These are phyloP conservation scores for Serripes groenlandicus DNA, from an alignment of 2,888 invertebrate genomes.

Conservation along the genomic window DNA sequence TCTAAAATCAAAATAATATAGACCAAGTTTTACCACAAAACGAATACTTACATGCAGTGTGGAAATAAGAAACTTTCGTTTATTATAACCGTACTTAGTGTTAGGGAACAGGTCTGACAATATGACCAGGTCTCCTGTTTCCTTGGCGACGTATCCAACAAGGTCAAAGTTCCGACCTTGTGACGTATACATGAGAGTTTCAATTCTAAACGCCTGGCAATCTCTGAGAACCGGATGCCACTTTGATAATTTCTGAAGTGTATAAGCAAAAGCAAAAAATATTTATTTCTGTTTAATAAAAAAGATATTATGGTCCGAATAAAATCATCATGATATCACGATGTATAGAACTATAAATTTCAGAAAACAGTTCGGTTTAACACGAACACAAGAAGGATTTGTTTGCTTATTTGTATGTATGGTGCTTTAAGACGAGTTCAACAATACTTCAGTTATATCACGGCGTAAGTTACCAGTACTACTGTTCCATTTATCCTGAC, in stretches of 20 bases:
- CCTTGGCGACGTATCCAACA: conserved; percentile 55
- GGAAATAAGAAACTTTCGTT: conserved; percentile 64
- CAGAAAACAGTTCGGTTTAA: too few species aligned
- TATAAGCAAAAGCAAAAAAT: too few species aligned
- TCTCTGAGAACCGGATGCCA: conserved; percentile 7
- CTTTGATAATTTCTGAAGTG: background rate
- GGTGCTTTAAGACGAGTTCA: too few species aligned
- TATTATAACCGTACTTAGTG: conserved; percentile 71
- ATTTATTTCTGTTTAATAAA: background rate
- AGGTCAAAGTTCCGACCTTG: conserved; percentile 44
- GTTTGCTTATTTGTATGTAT: too few species aligned
- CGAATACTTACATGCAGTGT: conserved; percentile 64
- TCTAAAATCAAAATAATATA: too few species aligned
- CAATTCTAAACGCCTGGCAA: conserved; percentile 45
- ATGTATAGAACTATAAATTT: too few species aligned
- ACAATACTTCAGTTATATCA: too few species aligned
- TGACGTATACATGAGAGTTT: conserved; percentile 56
- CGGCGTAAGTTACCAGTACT: too few species aligned
- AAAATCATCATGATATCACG: too few species aligned
- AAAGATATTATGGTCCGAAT: background rate
- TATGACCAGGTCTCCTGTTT: conserved; percentile 50
- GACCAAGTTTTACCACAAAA: too few species aligned
- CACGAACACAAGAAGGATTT: too few species aligned
- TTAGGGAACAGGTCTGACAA: conserved; percentile 67
- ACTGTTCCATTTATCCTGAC: too few species aligned